A percentile compares a stretch with the other conserved stretches of the same genome.
Conservation (phyloP, 2,797 vertebrate species). For the Pangasius macronema region DNA sequence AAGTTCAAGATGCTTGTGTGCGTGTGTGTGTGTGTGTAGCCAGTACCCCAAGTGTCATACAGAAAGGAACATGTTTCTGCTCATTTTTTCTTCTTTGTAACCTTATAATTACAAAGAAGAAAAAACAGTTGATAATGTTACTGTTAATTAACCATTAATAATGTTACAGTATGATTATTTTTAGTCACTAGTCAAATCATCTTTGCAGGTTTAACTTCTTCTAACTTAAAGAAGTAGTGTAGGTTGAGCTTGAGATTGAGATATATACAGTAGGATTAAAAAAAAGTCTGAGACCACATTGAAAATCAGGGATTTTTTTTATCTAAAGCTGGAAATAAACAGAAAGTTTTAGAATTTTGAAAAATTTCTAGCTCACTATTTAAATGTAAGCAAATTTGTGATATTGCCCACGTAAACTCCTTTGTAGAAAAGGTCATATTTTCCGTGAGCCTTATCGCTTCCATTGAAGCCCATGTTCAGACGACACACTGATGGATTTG, state of each 20-base stretch:
- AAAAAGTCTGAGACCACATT: neutral
- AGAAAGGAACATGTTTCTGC: neutral
- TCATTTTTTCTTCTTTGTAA: neutral
- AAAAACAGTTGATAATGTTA: neutral
- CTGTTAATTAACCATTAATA: neutral
- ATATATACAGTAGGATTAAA: neutral
- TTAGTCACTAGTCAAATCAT: neutral
- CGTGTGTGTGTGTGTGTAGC: neutral
- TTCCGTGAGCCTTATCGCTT: neutral
- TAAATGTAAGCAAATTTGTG: neutral
- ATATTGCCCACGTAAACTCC: neutral
- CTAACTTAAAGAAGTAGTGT: neutral
- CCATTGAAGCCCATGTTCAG: neutral
- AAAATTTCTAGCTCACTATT: neutral
- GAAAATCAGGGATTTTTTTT: neutral
- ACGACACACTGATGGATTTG: neutral
- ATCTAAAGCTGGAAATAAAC: neutral
- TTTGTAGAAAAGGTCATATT: neutral
- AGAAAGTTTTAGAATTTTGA: neutral
- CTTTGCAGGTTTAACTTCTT: neutral
- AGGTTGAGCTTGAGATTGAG: neutral
- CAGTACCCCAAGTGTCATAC: too few species aligned
- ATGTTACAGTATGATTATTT: neutral
- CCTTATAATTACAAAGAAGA: neutral
- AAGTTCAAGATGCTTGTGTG: neutral